Evolutionary conservation across 2,888 invertebrate genomes (phyloP).

Genomic region (Beris chalybata): DNA sequence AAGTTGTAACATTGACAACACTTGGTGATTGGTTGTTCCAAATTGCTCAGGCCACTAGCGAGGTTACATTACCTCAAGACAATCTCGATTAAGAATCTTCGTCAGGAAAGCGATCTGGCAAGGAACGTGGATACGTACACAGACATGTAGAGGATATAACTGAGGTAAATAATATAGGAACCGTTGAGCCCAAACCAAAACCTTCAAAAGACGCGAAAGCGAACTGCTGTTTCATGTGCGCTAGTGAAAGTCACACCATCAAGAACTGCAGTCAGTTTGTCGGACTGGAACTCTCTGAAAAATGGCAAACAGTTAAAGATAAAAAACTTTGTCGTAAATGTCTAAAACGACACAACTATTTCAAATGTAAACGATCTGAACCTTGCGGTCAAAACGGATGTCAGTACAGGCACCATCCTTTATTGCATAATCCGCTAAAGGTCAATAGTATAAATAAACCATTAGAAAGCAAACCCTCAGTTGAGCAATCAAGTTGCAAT

Average conservation of each 20-base stretch:
- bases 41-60: slow-evolving; percentile 34
- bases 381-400: not conserved
- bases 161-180: too few relatives aligned
- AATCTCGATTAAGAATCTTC: too few relatives aligned
- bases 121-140: too few relatives aligned
- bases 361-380: not conserved
- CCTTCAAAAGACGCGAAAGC: too few relatives aligned
- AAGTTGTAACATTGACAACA: not conserved
- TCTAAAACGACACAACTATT: not conserved
- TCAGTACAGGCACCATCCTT: not conserved
- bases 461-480: not conserved
- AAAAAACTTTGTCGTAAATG: not conserved
- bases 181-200: too few relatives aligned
- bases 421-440: not conserved
- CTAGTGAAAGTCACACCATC: too few relatives aligned
- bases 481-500: not conserved
- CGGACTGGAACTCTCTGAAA: too few relatives aligned
- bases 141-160: too few relatives aligned
- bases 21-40: slow-evolving; percentile 28
- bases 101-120: too few relatives aligned
- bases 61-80: slow-evolving; percentile 5
- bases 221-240: too few relatives aligned
- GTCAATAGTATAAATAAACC: not conserved
- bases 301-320: not conserved
- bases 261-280: too few relatives aligned